Evolutionary conservation across 2,797 vertebrate species (phyloP).

Genomic region (Arrhamphus sclerolepis): DNA sequence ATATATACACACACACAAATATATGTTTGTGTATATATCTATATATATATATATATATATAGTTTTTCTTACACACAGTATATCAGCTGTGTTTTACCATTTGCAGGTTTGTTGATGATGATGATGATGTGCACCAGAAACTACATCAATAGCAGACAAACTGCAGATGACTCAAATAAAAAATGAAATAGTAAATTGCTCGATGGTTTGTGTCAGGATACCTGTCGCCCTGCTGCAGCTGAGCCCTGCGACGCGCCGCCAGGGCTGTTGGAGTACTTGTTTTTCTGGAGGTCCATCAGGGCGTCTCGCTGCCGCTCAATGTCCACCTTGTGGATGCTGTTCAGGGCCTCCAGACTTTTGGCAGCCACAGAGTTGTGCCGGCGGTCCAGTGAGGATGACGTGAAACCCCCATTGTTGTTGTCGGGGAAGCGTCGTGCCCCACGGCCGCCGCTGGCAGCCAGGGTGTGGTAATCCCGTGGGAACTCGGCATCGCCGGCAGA

Average conservation of each 20-base stretch:
- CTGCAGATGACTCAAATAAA: not conserved
- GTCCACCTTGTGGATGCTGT: conserved; percentile 91
- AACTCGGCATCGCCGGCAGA: conserved; percentile 95
- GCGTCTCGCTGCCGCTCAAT: conserved; percentile 91
- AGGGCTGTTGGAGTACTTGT: conserved; percentile 84
- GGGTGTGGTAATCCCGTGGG: conserved; percentile 92
- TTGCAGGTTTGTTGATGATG: too few species aligned
- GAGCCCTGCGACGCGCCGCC: conserved; percentile 62
- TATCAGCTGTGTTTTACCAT: too few species aligned
- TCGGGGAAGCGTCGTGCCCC: conserved; percentile 73
- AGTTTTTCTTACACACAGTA: too few species aligned
- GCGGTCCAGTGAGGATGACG: conserved; percentile 86
- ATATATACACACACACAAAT: too few species aligned
- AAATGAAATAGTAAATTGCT: not conserved
- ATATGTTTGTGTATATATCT: too few species aligned
- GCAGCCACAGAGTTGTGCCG: conserved; percentile 86
- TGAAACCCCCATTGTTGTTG: conserved; percentile 78
- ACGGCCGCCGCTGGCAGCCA: conserved; percentile 82
- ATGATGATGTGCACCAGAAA: too few species aligned
- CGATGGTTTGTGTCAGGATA: conserved; percentile 18
- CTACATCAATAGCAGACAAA: not conserved
- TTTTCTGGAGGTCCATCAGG: conserved; percentile 92
- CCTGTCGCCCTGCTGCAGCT: conserved; percentile 59
- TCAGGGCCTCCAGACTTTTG: conserved; percentile 92
- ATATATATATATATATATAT: too few species aligned